phyloP scores from a whole-genome alignment of 2,113 vertebrate genomes.

The Haplotaxodon microlepis region DNA sequence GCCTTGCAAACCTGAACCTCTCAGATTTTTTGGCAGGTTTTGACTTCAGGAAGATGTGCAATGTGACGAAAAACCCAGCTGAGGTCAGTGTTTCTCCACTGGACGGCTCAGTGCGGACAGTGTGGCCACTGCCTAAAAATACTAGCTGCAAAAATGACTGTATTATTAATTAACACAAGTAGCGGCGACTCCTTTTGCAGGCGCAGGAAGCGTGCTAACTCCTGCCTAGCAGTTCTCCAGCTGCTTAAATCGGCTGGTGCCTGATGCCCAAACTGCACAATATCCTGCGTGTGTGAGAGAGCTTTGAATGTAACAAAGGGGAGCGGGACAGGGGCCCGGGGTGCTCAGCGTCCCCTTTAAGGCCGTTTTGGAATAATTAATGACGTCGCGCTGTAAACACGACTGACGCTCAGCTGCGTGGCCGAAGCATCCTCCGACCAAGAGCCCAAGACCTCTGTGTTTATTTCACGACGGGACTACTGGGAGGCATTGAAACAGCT shows the following conservation, averaged over 20 bases:
- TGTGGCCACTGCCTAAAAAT: not conserved
- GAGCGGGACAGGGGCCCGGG: not conserved
- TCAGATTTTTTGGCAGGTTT: not conserved
- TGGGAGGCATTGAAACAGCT: not conserved
- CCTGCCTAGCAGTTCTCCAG: not conserved
- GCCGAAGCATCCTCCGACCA: slow-evolving; percentile 52
- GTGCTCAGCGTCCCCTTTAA: slow-evolving; percentile 53
- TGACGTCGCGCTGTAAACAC: slow-evolving; percentile 75
- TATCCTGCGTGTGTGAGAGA: not conserved
- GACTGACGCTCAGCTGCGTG: slow-evolving; percentile 67
- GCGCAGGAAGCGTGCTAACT: no score
- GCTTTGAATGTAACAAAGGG: not conserved
- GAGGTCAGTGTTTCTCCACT: slow-evolving; percentile 49
- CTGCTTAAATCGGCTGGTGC: not conserved
- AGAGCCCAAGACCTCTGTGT: slow-evolving; percentile 9
- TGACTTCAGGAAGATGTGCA: not conserved
- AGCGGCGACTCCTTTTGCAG: not conserved
- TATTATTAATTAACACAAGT: not conserved
- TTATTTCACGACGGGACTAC: slow-evolving; percentile 27
- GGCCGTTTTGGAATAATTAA: slow-evolving; percentile 50
- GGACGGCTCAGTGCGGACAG: not conserved
- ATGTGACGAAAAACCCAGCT: not conserved
- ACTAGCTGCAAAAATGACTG: not conserved
- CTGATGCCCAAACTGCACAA: not conserved
- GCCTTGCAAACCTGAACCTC: not conserved